phyloP scores from a whole-genome alignment of 1,140 invertebrate genomes.

The Chymomyza costata region DNA sequence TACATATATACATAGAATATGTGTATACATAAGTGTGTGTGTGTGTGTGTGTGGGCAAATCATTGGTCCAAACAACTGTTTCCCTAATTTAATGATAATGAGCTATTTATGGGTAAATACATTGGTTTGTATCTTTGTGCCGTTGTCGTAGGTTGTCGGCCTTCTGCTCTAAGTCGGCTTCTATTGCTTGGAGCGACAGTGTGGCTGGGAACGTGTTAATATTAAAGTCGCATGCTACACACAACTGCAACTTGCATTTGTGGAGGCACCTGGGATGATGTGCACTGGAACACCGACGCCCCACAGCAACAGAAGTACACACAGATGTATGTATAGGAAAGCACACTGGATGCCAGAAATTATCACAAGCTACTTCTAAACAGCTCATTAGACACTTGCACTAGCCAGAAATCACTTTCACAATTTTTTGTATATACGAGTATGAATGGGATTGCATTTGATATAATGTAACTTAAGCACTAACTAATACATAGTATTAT shows the following conservation, averaged over 20 bases:
- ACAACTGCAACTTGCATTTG: not conserved
- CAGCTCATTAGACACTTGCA: too few species aligned
- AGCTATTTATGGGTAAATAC: constrained; percentile 62
- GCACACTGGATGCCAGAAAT: too few species aligned
- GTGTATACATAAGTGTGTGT: constrained; percentile 9
- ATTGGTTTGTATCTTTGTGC: constrained; percentile 30
- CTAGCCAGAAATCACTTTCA: too few species aligned
- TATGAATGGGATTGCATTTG: too few species aligned
- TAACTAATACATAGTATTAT: too few species aligned
- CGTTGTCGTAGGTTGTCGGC: not conserved
- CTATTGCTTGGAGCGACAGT: constrained; percentile 13
- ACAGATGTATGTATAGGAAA: too few species aligned
- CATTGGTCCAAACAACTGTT: constrained; percentile 58
- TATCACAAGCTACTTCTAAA: too few species aligned
- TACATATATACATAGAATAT: constrained; percentile 1
- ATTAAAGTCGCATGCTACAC: constrained; percentile 4
- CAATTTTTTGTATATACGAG: too few species aligned
- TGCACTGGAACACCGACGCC: too few species aligned
- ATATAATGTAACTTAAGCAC: too few species aligned
- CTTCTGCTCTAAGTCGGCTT: constrained; percentile 2
- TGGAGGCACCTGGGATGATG: not conserved
- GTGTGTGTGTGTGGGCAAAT: constrained; percentile 22
- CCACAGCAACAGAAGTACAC: too few species aligned
- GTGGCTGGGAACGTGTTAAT: constrained; percentile 42
- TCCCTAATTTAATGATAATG: constrained; percentile 70